Percentiles rank a stretch among this genome's conserved stretches.
phyloP scores from a whole-genome alignment of 2,113 vertebrate species.

The Paradisaea rubra region DNA sequence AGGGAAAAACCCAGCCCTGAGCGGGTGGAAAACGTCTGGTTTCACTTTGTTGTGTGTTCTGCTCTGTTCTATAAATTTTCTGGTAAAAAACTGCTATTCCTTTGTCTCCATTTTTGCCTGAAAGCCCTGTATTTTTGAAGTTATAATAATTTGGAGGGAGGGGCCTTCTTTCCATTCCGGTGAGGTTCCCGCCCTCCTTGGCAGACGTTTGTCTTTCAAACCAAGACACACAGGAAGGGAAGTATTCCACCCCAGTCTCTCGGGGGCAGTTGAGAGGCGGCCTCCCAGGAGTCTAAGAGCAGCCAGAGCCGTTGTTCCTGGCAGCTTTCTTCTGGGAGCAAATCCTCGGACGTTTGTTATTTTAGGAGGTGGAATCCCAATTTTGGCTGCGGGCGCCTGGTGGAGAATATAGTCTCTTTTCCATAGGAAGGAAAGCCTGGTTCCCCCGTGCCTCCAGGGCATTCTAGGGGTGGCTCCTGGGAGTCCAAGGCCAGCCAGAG shows the following conservation, averaged over 20 bases:
- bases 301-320: neutral
- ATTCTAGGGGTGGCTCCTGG: neutral
- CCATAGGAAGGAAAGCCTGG: neutral
- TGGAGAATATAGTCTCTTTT: neutral
- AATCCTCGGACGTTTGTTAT: neutral
- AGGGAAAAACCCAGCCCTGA: rapidly evolving
- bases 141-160: too few relatives aligned
- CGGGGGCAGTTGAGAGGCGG: neutral
- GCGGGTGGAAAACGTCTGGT: too few relatives aligned
- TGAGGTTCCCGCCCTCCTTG: neutral
- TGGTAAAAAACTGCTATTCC: too few relatives aligned
- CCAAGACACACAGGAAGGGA: neutral
- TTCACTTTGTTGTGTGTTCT: neutral
- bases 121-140: neutral
- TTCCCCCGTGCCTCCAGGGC: neutral
- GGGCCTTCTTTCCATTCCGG: neutral
- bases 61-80: neutral
- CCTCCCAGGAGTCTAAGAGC: neutral
- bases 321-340: neutral
- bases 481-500: neutral
- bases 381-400: rapidly evolving
- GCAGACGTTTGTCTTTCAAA: neutral
- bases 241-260: neutral
- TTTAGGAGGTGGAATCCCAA: neutral
- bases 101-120: neutral